These are phyloP conservation scores for Melanitta fusca DNA, from an alignment of 2,797 vertebrate genomes.

Conservation along the genomic window DNA sequence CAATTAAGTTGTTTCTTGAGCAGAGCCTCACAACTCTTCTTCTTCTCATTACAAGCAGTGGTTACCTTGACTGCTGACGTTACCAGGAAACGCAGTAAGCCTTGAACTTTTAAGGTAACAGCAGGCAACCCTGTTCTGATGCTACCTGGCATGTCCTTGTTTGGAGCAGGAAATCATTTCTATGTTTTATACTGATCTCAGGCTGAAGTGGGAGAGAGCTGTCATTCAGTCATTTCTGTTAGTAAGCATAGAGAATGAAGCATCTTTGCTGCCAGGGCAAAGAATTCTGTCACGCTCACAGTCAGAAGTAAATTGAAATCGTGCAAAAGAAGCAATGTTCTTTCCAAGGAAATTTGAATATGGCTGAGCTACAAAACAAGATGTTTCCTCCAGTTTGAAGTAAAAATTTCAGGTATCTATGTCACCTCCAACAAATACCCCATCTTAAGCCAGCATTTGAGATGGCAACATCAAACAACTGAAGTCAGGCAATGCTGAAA, in stretches of 20 bases:
- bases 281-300: not conserved
- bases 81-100: not conserved
- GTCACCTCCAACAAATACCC: not conserved
- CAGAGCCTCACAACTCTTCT: not conserved
- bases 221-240: not conserved
- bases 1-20: not conserved
- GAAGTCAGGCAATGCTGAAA: not conserved
- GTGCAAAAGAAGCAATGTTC: not conserved
- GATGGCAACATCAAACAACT: not conserved
- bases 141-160: accelerated
- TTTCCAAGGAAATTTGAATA: not conserved
- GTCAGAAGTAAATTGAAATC: not conserved
- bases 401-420: not conserved
- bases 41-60: not conserved
- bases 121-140: not conserved
- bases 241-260: not conserved
- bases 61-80: not conserved
- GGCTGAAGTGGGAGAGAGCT: not conserved
- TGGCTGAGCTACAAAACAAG: not conserved
- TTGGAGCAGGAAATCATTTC: not conserved
- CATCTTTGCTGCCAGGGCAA: not conserved
- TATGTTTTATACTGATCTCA: not conserved
- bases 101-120: not conserved
- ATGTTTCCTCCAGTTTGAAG: not conserved
- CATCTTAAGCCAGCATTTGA: not conserved